These are phyloP conservation scores for Periophthalmus magnuspinnatus DNA, from an alignment of 2,797 vertebrate genomes.

Conservation along the genomic window DNA sequence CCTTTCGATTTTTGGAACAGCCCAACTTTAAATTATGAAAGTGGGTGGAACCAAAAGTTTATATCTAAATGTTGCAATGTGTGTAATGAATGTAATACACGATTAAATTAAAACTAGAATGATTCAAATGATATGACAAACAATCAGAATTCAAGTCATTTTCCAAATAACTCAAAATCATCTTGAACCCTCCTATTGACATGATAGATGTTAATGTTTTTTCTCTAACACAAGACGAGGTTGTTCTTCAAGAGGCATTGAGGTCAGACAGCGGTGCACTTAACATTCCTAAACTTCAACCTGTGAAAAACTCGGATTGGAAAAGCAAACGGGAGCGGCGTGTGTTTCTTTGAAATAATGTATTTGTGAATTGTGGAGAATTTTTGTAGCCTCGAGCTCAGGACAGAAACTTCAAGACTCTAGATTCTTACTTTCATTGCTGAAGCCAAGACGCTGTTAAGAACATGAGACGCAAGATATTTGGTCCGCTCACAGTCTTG, in stretches of 20 bases:
- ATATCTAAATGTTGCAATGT: too few species aligned
- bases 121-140: too few species aligned
- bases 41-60: neutral
- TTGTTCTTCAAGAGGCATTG: neutral
- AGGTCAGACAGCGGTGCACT: slow-evolving; percentile 15
- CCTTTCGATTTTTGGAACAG: neutral
- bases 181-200: neutral
- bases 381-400: slow-evolving; percentile 28
- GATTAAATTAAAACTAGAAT: too few species aligned
- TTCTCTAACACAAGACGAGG: neutral
- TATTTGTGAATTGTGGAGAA: neutral
- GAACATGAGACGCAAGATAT: slow-evolving; percentile 28
- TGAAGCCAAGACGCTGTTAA: slow-evolving; percentile 3
- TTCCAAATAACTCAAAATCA: slow-evolving; percentile 3
- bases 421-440: slow-evolving; percentile 26
- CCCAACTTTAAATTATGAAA: neutral
- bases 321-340: slow-evolving; percentile 18
- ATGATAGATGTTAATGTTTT: neutral
- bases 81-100: too few species aligned
- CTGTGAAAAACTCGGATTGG: neutral
- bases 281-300: slow-evolving; percentile 33
- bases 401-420: neutral
- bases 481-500: slow-evolving; percentile 15
- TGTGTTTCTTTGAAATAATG: slow-evolving; percentile 24
- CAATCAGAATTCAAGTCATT: neutral